Base-by-base conservation (phyloP, 2,888 invertebrate species). In the Cephus sareptanus region DNA sequence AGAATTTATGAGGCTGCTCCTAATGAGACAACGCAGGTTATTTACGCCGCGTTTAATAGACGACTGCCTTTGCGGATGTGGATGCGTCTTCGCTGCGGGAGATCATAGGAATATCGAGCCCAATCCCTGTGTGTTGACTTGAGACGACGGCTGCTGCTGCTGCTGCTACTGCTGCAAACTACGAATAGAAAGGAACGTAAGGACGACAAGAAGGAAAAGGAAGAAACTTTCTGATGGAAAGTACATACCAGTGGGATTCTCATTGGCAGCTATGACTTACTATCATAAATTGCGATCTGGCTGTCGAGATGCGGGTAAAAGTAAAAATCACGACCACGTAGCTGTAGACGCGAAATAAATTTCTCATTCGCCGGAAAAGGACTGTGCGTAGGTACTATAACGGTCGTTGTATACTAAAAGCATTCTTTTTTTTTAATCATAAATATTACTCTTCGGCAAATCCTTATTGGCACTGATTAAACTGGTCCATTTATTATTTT, bases 1-100 rank as follows among this genome's bases (percentile, higher is more conserved):
- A 74, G 71, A 82, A 82, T 82, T 82, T 78, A 81, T 74, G 75
- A 75, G 33, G 71, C 33, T 31, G 4, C 31, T 23, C 31, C 71
- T 71, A 71, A 71, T 71, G 71, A 71, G 71, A 71, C 71, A 23
- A 33, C 34, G 71, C 71, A 4, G 31, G 34, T 71, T 71, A 71
- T 71, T 71, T 71, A 71, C 71, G 71, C 71, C 23, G 56, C 23
- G 23, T 56, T 23, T 23, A 56, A 56, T 56, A 23, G 56, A 56
- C 56, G 23, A 23, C 9, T 56, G 56, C 56, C 23, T 23, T 23
- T 9, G 56, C 56, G 23, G 23, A 56, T 56, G 23, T 56, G 56
- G 56, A 56, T 56, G 56, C 56, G 23, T 23, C 56, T 56, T 56
- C 9, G 9, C 56, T 23, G 9, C 23, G 23, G 56, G 56, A 23